These are phyloP conservation scores for Lycorma delicatula DNA, from an alignment of 1,140 invertebrate genomes.

Conservation along the genomic window DNA sequence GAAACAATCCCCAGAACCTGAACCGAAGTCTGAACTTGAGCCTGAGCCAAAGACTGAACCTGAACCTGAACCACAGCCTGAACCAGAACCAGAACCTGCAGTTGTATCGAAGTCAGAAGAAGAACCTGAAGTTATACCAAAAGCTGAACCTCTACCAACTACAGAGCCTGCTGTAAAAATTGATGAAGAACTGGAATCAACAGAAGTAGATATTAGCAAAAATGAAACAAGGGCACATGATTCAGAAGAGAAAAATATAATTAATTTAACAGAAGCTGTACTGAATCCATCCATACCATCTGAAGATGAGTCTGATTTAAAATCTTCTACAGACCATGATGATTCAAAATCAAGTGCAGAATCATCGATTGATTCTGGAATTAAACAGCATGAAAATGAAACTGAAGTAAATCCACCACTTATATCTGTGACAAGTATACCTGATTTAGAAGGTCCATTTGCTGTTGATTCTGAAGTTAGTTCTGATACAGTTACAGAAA, in stretches of 20 bases:
- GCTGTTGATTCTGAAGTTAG: slow-evolving; percentile 9
- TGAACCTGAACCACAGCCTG: slow-evolving; percentile 32
- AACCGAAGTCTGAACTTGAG: slow-evolving; percentile 26
- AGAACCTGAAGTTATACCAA: slow-evolving; percentile 31
- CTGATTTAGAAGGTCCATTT: slow-evolving; percentile 5
- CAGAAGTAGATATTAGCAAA: too few species aligned
- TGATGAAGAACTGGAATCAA: slow-evolving; percentile 21
- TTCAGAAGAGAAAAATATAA: too few species aligned
- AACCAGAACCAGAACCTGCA: slow-evolving; percentile 30
- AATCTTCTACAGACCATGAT: slow-evolving; percentile 27
- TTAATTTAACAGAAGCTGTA: too few species aligned
- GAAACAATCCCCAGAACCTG: slow-evolving; percentile 18
- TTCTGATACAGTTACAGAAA: slow-evolving; percentile 11
- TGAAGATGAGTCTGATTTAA: slow-evolving; percentile 17
- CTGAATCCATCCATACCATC: too few species aligned
- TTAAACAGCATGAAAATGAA: slow-evolving; percentile 26
- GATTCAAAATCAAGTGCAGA: slow-evolving; percentile 24
- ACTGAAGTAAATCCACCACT: slow-evolving; percentile 26
- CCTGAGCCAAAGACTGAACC: slow-evolving; percentile 18
- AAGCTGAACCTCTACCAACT: slow-evolving; percentile 32
- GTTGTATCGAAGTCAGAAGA: slow-evolving; percentile 30
- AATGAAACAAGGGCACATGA: too few species aligned
- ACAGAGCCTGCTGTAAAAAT: slow-evolving; percentile 16
- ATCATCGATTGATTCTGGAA: slow-evolving; percentile 20
- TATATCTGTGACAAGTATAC: slow-evolving; percentile 5